Conservation (phyloP, 2,113 vertebrate species). For the Otis tarda region DNA sequence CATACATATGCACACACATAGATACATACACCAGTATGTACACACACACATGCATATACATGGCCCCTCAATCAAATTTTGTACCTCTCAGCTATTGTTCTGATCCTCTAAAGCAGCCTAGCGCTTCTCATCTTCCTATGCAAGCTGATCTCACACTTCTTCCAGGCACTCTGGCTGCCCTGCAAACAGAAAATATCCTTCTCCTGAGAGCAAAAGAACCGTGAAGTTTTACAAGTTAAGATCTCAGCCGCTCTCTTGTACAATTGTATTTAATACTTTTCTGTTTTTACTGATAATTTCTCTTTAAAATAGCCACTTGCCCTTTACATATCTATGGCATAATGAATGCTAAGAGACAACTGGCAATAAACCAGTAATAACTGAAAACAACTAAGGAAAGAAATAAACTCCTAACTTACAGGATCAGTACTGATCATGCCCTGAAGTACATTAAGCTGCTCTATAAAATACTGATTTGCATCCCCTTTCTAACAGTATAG, state of each 20-base stretch:
- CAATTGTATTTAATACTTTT: background rate
- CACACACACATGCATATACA: background rate
- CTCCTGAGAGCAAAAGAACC: background rate
- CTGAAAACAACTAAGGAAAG: background rate
- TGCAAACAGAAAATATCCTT: background rate
- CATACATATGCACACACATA: background rate
- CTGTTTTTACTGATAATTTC: background rate
- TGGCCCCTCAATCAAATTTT: background rate
- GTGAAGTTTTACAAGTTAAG: background rate
- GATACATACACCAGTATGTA: background rate
- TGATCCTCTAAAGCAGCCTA: background rate
- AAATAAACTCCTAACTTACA: background rate
- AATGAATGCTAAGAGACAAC: background rate
- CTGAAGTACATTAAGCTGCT: background rate
- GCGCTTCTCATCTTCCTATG: background rate
- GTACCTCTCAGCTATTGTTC: background rate
- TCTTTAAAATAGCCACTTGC: background rate
- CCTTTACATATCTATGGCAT: background rate
- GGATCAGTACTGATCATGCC: background rate
- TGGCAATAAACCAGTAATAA: background rate
- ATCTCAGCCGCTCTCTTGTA: background rate
- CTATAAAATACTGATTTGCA: background rate
- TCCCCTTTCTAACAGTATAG: background rate
- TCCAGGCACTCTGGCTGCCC: background rate
- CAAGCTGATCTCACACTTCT: background rate